Base-by-base conservation (phyloP, 2,797 vertebrate genomes). In the Rhodeus uyekii region DNA sequence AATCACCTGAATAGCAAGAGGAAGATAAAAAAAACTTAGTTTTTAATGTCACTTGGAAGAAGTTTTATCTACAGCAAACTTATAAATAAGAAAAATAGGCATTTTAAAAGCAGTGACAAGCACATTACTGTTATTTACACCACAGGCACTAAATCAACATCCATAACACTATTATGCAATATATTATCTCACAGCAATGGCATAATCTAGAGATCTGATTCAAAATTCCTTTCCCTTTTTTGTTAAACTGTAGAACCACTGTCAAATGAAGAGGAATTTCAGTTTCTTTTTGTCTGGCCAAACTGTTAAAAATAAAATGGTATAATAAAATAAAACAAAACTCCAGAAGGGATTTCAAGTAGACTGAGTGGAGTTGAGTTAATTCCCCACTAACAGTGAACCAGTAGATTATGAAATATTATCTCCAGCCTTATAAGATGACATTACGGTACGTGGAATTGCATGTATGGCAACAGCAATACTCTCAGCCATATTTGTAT, bases 351-450 rank as follows among this genome's bases (percentile, higher is more conserved):
- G 42, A 58, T 69, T 64, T 29, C 14, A 13, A 78, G 19, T 18
- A 44, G 4, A 69, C 34, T 22, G 32, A 14, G 38, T 77, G 77
- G n/a, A 10, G 27, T 65, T 14, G 42, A 10, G 29, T 53, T 67
- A 39, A 58, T 50, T 44, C n/a, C 27, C 13, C 3, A 36, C 71
- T 24, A 68, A 39, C 80, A 84, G 46, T 78, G 68, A 48, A 77
- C 67, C 65, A 76, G 69, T 65, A 53, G 84, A 84, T 88, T 71
- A 80, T 44, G 39, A 74, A 79, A 85, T 61, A 29, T 22, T 38
- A 22, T 16, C 24, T 53, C 48, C 67, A 81, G 32, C 24, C 38
- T 22, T 58, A 53, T 48, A 14, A 73, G 32, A n/a, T 64, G 27
- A 34, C 7, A 82, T 44, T 46, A 68, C 55, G 48, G 34, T 46